Conservation (phyloP, 1,140 invertebrate species). For the Doryteuthis pealeii region DNA sequence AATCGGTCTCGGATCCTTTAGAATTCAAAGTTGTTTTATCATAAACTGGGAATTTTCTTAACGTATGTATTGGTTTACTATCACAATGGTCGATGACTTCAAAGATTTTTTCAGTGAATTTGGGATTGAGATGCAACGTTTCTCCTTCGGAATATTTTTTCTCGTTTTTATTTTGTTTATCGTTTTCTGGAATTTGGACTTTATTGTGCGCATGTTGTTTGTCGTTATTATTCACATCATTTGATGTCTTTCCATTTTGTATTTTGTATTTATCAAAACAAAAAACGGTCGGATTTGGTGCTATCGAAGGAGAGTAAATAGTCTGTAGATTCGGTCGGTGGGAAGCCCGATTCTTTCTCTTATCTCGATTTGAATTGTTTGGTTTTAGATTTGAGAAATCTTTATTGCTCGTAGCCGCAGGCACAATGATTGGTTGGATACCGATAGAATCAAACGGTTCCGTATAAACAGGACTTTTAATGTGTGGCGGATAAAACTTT, state of each 20-base stretch:
- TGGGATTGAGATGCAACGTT: not conserved
- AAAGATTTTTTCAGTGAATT: slow-evolving; percentile 35
- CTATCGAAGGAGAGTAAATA: slow-evolving; percentile 31
- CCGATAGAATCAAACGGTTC: slow-evolving; percentile 84
- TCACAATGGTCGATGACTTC: slow-evolving; percentile 27
- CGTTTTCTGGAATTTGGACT: not conserved
- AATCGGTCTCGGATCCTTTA: slow-evolving; percentile 43
- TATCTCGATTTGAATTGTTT: not conserved
- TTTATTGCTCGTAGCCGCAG: not conserved
- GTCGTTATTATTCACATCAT: not conserved
- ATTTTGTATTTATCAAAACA: slow-evolving; percentile 14
- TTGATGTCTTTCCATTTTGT: slow-evolving; percentile 3
- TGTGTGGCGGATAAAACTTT: slow-evolving; percentile 36
- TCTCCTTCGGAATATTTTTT: not conserved
- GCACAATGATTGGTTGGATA: not conserved
- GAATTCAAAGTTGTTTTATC: slow-evolving; percentile 19
- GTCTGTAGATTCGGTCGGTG: slow-evolving; percentile 29
- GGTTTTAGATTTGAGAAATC: slow-evolving; percentile 62
- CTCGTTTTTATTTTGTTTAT: not conserved
- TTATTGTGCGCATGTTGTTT: not conserved
- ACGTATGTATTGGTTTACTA: slow-evolving; percentile 27
- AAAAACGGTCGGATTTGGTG: not conserved
- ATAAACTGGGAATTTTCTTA: slow-evolving; percentile 45
- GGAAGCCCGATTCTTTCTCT: not conserved
- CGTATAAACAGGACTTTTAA: slow-evolving; percentile 81